phyloP scores from a whole-genome alignment of 2,113 vertebrate species.

The Pedetes capensis region DNA sequence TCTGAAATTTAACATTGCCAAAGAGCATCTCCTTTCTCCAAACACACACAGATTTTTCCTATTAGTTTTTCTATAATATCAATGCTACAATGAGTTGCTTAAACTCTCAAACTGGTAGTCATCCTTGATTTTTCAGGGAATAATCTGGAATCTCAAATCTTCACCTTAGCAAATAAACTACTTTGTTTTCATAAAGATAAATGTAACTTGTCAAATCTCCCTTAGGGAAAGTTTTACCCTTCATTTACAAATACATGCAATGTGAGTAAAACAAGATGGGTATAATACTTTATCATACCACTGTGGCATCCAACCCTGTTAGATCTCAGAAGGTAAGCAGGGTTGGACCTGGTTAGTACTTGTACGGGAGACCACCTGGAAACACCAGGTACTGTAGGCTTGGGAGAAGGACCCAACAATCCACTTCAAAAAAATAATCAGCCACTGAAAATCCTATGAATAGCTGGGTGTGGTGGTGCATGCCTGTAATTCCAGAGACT shows the following conservation, averaged over 20 bases:
- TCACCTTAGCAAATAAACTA: background rate
- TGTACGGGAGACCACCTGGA: too few relatives aligned
- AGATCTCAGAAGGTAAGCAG: too few relatives aligned
- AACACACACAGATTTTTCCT: background rate
- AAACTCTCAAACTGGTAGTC: background rate
- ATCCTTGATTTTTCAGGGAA: background rate
- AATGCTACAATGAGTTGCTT: background rate
- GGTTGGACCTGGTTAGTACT: too few relatives aligned
- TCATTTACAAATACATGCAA: background rate
- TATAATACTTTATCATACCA: background rate
- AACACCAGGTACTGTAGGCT: too few relatives aligned
- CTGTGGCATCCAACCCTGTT: too few relatives aligned
- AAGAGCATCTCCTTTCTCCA: background rate
- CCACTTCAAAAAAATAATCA: too few relatives aligned
- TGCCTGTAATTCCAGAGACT: too few relatives aligned
- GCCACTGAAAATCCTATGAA: too few relatives aligned
- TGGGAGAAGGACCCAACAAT: too few relatives aligned
- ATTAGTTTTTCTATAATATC: background rate
- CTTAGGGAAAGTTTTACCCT: background rate
- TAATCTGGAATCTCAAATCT: slow-evolving; percentile 20
- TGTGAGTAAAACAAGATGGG: background rate
- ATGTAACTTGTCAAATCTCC: background rate
- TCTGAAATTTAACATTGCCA: background rate
- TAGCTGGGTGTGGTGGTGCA: too few relatives aligned
- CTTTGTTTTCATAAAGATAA: background rate